Conservation (phyloP, 2,888 invertebrate genomes). For the Xestia rhomboidea region DNA sequence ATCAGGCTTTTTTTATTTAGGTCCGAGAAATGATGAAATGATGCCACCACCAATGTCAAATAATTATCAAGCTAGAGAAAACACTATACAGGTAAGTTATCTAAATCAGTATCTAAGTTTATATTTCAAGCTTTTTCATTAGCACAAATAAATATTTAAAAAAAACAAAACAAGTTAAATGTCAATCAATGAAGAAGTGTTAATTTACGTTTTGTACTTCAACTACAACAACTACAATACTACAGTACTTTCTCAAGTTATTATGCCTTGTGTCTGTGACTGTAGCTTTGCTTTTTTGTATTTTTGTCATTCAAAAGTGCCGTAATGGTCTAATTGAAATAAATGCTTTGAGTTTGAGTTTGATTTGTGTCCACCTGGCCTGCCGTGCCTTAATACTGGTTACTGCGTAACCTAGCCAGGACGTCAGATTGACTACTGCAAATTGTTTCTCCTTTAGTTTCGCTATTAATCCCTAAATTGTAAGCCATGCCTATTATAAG, state of each 20-base stretch:
- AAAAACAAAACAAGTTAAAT: too few species aligned
- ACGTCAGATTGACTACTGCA: not conserved
- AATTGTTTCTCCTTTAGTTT: not conserved
- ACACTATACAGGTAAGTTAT: constrained; percentile 94
- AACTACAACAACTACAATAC: too few species aligned
- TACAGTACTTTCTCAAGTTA: too few species aligned
- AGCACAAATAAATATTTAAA: not conserved
- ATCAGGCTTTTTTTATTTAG: constrained; percentile 43
- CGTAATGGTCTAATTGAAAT: too few species aligned
- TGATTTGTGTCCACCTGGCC: not conserved
- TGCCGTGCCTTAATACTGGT: not conserved
- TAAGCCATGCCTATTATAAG: not conserved
- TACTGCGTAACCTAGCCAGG: not conserved
- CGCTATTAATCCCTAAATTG: not conserved
- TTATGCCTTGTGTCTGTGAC: too few species aligned
- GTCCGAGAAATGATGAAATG: constrained; percentile 78
- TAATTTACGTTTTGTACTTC: not conserved
- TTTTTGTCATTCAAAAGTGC: too few species aligned
- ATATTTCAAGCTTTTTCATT: too few species aligned
- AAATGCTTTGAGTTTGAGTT: too few species aligned
- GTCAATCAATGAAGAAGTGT: too few species aligned
- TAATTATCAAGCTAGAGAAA: constrained; percentile 93
- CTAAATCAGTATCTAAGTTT: not conserved
- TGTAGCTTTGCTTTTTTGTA: too few species aligned
- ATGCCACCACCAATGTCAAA: constrained; percentile 84